Base-by-base conservation (phyloP, 1,140 invertebrate genomes). In the Hormaphis cornu region DNA sequence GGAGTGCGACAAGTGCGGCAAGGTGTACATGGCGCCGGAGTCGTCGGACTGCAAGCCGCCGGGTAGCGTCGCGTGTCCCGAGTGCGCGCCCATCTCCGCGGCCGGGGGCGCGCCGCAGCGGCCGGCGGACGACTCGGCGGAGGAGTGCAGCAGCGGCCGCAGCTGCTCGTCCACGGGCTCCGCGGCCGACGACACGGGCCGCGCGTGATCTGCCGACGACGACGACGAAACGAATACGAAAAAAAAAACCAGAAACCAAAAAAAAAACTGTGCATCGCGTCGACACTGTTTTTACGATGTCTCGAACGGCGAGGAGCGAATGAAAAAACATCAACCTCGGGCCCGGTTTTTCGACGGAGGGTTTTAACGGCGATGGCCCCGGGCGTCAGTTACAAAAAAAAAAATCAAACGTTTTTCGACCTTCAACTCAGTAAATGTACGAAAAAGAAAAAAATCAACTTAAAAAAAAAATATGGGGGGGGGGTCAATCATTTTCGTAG, bases 1-100 rank as follows among this genome's bases (percentile, higher is more conserved):
- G 16, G 61, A 66, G 18, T 66, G 61, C 18, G 40, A 30, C 44
- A 46, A 46, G 28, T 66, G 61, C 18, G 61, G 61, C 3, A 66
- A 66, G 61, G 44, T 50, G 42, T 66, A 66, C 42, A 66, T 66
- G 61, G 18, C 61, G 3, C 42, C 42, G 12, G 61, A 66, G n/a
- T 50, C 61, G 61, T 18, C 44, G 8, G 61, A 50, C 7, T 66
- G 61, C 44, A 3, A 18, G 12, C 61, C 61, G 28, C 30, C 14
- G 7, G n/a, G n/a, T n/a, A n/a, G 4, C 61, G 40, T 9, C 26
- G 5, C 8, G 7, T 14, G 10, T 48, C 20, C 3, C 14, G 5
- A 4, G n/a, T 6, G 4, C 12, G 42, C 3, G 37, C 18, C 33
- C 30, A 18, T 18, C 35, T 37, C 12, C 10, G 35, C 18, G 12